These are phyloP conservation scores for Drosophila cognata DNA, from an alignment of 2,888 invertebrate genomes.

Conservation along the genomic window DNA sequence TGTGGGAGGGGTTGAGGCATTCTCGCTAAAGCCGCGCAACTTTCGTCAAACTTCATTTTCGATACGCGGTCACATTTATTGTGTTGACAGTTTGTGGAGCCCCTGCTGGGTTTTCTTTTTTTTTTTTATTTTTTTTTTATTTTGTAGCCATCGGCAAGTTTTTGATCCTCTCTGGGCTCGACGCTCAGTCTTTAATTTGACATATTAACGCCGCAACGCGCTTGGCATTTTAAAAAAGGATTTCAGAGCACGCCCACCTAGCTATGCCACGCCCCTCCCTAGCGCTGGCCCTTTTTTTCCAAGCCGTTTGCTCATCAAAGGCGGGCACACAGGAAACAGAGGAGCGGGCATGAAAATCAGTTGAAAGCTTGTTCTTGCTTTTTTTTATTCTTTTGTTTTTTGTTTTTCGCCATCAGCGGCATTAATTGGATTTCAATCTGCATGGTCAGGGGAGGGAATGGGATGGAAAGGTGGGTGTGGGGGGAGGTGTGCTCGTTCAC, in stretches of 20 bases:
- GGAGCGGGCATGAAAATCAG: slow-evolving; percentile 58
- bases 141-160: slow-evolving; percentile 55
- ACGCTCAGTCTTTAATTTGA: slow-evolving; percentile 57
- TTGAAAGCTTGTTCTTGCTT: slow-evolving; percentile 66
- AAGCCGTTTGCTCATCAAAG: slow-evolving; percentile 66
- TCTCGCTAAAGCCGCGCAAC: slow-evolving; percentile 49
- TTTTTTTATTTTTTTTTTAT: not conserved
- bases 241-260: slow-evolving; percentile 39
- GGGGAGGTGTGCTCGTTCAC: slow-evolving; percentile 1
- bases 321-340: slow-evolving; percentile 44
- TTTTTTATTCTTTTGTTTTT: slow-evolving; percentile 25
- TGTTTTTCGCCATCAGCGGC: slow-evolving; percentile 62
- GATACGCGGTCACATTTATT: slow-evolving; percentile 67
- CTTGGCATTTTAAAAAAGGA: slow-evolving; percentile 74
- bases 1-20: not conserved
- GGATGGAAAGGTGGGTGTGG: not conserved
- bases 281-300: slow-evolving; percentile 60
- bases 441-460: slow-evolving; percentile 4
- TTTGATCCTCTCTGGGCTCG: slow-evolving; percentile 35
- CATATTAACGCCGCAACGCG: slow-evolving; percentile 76
- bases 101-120: not conserved
- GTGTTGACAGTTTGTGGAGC: slow-evolving; percentile 65
- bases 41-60: slow-evolving; percentile 65
- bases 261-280: slow-evolving; percentile 32
- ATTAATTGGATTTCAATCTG: slow-evolving; percentile 78